Evolutionary conservation across 2,888 invertebrate genomes (phyloP).

Genomic region (Allygus modestus): DNA sequence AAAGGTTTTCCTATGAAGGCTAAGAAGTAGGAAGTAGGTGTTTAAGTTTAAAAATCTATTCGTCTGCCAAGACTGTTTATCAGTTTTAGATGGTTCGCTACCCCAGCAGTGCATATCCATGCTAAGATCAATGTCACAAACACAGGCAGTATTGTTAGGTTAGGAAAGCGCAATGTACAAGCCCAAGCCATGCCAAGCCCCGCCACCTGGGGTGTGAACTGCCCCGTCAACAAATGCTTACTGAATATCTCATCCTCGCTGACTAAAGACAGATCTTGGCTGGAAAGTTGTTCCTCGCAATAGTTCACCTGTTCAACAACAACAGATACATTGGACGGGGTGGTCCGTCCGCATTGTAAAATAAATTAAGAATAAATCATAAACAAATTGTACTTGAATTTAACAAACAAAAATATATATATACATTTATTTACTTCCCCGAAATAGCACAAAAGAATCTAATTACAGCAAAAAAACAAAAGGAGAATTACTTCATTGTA

Average conservation of each 20-base stretch:
- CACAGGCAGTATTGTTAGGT: not conserved
- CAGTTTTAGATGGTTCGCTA: no score
- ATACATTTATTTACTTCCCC: not conserved
- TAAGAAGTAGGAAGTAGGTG: no score
- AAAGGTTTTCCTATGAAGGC: no score
- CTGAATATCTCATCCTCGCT: conserved; percentile 61
- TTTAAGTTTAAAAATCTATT: no score
- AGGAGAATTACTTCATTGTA: no score
- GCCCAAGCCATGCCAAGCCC: conserved; percentile 40
- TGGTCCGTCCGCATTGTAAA: not conserved
- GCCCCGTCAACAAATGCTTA: conserved; percentile 49
- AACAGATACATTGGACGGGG: not conserved
- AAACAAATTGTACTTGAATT: not conserved
- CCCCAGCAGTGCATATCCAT: conserved; percentile 42
- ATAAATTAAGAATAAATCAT: conserved; percentile 37
- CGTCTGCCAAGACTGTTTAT: no score
- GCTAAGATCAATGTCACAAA: conserved; percentile 7
- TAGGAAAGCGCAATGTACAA: not conserved
- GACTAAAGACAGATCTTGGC: conserved; percentile 37
- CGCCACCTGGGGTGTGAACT: not conserved
- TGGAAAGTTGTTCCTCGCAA: not conserved
- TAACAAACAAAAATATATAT: not conserved
- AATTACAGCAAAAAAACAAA: no score
- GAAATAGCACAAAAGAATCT: not conserved
- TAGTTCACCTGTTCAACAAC: conserved; percentile 55